Conservation (phyloP, 1,140 invertebrate species). For the Odontomachus brunneus region DNA sequence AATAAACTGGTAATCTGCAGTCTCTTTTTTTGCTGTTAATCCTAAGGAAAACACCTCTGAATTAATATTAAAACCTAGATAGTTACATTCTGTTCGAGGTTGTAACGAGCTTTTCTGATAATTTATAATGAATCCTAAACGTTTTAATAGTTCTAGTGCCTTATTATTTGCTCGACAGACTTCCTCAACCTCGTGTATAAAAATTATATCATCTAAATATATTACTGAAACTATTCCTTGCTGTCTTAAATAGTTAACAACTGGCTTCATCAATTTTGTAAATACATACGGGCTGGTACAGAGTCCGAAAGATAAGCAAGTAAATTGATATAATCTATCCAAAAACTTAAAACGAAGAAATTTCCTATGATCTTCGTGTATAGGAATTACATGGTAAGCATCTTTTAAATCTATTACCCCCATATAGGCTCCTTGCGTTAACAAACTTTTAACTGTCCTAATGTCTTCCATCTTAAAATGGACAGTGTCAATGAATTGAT, state of each 20-base stretch:
- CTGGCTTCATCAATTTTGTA: not conserved
- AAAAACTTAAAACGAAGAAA: too few relatives aligned
- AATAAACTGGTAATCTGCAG: not conserved
- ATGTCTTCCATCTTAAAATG: too few relatives aligned
- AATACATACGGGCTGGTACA: too few relatives aligned
- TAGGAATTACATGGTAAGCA: too few relatives aligned
- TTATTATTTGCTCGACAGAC: not conserved
- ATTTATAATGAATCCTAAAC: constrained; percentile 6
- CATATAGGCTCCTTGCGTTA: too few relatives aligned
- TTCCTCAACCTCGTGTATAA: not conserved
- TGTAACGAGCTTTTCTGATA: not conserved
- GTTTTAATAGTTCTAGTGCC: not conserved
- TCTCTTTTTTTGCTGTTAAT: not conserved
- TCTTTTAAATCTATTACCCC: too few relatives aligned
- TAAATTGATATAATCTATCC: too few relatives aligned
- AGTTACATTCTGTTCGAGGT: constrained; percentile 4
- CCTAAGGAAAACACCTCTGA: not conserved
- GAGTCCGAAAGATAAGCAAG: too few relatives aligned
- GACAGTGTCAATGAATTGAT: too few relatives aligned
- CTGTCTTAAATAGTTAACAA: not conserved
- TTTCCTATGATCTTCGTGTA: too few relatives aligned
- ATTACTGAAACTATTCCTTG: not conserved
- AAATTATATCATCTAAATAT: constrained; percentile 30
- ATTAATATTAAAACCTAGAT: constrained; percentile 28
- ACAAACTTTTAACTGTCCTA: too few relatives aligned